Percentiles rank a stretch among this genome's conserved stretches.
Conservation (phyloP, 2,888 invertebrate species). For the Dorcus hopei region DNA sequence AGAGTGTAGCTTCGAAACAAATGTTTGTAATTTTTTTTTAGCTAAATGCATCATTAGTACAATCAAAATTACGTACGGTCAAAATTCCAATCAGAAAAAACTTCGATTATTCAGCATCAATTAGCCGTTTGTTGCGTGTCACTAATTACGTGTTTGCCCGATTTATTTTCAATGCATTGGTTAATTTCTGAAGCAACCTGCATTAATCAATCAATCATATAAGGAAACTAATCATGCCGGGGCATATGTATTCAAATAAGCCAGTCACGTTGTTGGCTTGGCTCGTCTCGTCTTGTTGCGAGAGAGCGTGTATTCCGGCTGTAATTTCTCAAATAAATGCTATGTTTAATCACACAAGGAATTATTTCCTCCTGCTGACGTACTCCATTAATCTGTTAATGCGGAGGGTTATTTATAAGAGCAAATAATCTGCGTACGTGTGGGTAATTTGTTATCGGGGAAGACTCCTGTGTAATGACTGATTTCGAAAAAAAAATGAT, state of each 20-base stretch:
- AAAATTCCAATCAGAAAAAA: no score
- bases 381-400: slow-evolving; percentile 4
- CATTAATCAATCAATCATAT: not conserved
- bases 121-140: no score
- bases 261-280: not conserved
- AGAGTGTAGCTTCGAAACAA: no score
- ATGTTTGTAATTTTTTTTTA: no score
- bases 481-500: no score
- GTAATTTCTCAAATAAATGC: slow-evolving; percentile 2
- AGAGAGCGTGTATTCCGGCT: not conserved
- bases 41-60: no score
- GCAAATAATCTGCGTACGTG: not conserved
- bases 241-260: not conserved
- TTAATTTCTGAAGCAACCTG: not conserved
- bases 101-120: no score
- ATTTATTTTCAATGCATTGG: not conserved
- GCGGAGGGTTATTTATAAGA: not conserved
- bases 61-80: no score
- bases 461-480: no score
- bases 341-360: not conserved
- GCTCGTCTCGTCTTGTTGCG: not conserved
- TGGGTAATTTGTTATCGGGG: no score
- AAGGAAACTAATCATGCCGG: not conserved
- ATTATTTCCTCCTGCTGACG: not conserved
- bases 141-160: not conserved